Evolutionary conservation across 2,113 vertebrate genomes (phyloP).

Genomic region (Psophia crepitans): DNA sequence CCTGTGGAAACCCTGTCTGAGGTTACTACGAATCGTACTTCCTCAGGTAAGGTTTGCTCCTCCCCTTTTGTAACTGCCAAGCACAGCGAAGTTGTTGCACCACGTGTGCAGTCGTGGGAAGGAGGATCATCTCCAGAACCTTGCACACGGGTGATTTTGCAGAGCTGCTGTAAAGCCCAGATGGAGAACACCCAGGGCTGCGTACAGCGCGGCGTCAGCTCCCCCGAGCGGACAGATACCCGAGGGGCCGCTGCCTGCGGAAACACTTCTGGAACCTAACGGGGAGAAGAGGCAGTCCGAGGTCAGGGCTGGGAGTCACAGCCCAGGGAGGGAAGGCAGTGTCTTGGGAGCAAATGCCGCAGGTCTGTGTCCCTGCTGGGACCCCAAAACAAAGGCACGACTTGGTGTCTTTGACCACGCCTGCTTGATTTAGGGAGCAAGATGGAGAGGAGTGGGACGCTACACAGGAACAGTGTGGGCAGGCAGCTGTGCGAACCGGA

Average conservation of each 20-base stretch:
- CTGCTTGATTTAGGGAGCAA: not conserved
- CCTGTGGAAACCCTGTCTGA: not conserved
- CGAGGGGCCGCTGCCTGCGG: not conserved
- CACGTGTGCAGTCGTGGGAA: not conserved
- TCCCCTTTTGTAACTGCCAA: not conserved
- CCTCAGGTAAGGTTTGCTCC: not conserved
- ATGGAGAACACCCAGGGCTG: fast-evolving
- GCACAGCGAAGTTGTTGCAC: not conserved
- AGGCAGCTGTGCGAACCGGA: fast-evolving
- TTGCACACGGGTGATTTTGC: fast-evolving
- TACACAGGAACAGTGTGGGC: not conserved
- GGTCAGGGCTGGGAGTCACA: not conserved
- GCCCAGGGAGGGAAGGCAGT: not conserved
- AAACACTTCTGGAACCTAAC: fast-evolving
- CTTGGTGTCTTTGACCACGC: not conserved
- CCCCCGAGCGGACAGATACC: not conserved
- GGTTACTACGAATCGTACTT: not conserved
- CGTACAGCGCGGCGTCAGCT: not conserved
- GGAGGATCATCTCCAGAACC: not conserved
- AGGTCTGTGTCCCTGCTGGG: not conserved
- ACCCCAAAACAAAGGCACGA: not conserved
- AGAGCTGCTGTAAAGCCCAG: not conserved
- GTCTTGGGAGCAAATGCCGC: not conserved
- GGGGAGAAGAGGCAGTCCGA: not conserved
- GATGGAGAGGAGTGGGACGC: not conserved